phyloP scores from a whole-genome alignment of 2,113 vertebrate genomes.

The Ochotona princeps region DNA sequence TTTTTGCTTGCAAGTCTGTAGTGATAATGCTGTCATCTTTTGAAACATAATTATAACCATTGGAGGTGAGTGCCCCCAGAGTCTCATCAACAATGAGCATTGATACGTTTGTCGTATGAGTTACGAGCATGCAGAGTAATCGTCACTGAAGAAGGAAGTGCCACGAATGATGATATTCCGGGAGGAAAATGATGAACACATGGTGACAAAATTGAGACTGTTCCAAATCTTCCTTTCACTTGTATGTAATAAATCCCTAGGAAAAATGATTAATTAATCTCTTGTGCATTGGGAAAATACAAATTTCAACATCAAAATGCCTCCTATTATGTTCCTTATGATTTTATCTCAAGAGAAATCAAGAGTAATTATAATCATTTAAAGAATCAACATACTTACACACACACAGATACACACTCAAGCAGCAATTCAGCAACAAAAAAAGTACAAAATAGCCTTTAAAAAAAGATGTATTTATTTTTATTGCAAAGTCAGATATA shows the following conservation, averaged over 20 bases:
- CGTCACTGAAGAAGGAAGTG: neutral
- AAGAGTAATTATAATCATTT: neutral
- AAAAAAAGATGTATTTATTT: too few relatives aligned
- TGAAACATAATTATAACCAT: neutral
- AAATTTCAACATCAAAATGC: neutral
- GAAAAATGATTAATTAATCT: neutral
- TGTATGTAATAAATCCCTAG: constrained; percentile 27
- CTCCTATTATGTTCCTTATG: neutral
- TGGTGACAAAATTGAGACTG: neutral
- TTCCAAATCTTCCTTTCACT: neutral
- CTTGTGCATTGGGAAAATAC: neutral
- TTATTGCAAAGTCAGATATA: too few relatives aligned
- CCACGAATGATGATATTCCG: neutral
- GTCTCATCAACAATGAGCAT: neutral
- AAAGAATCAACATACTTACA: neutral
- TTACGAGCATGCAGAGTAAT: neutral
- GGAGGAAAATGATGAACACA: neutral
- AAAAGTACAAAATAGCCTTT: too few relatives aligned
- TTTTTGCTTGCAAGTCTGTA: neutral
- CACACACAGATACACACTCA: too few relatives aligned
- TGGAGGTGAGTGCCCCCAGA: neutral
- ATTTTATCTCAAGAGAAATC: constrained; percentile 55
- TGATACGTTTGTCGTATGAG: neutral
- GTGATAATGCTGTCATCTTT: neutral
- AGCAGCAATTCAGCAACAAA: too few relatives aligned